phyloP scores from a whole-genome alignment of 2,113 vertebrate genomes.

The Onychorhynchus coronatus region DNA sequence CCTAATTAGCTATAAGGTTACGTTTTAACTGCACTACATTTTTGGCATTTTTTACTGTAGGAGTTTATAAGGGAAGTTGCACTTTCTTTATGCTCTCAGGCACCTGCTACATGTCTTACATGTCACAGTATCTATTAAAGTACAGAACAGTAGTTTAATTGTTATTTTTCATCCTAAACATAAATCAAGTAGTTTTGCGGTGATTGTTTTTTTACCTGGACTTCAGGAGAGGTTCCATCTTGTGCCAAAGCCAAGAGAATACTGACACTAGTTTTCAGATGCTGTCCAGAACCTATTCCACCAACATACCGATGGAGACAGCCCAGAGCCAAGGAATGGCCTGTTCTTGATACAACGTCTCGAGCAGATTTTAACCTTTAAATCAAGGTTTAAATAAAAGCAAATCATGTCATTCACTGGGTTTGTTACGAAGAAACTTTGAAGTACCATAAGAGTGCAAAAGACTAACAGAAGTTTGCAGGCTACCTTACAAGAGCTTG shows the following conservation, averaged over 20 bases:
- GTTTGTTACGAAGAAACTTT: background rate
- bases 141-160: background rate
- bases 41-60: background rate
- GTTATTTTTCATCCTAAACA: background rate
- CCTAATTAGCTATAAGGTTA: background rate
- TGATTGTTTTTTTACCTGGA: slow-evolving; percentile 80
- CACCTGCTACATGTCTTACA: background rate
- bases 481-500: background rate
- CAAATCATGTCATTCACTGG: background rate
- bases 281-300: slow-evolving; percentile 97
- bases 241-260: slow-evolving; percentile 96
- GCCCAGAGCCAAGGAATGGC: slow-evolving; percentile 95
- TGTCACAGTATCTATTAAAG: background rate
- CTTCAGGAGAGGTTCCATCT: slow-evolving; percentile 95
- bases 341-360: slow-evolving; percentile 95
- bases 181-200: background rate
- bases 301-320: slow-evolving; percentile 98
- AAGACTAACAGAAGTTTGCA: background rate
- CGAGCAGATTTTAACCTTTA: slow-evolving; percentile 97
- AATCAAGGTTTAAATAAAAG: background rate
- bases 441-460: background rate
- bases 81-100: background rate
- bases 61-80: background rate
- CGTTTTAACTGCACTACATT: background rate
- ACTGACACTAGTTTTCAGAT: slow-evolving; percentile 98